phyloP scores from a whole-genome alignment of 2,888 invertebrate species.

The Temnothorax ravouxi region DNA sequence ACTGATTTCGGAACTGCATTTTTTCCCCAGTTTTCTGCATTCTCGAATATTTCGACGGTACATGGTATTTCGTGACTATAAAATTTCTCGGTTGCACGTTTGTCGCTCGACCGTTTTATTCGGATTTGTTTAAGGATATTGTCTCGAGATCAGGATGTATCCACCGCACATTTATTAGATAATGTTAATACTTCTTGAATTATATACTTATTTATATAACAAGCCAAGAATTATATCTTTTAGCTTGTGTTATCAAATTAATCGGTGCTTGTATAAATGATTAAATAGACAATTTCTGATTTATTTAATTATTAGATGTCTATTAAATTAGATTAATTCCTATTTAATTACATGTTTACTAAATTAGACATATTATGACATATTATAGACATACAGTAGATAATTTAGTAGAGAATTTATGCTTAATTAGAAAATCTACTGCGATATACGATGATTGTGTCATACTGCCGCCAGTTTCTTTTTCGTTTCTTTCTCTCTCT shows the following conservation, averaged over 20 bases:
- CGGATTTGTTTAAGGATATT: not conserved
- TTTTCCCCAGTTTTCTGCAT: constrained; percentile 9
- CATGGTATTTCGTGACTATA: not conserved
- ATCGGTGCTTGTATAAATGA: not conserved
- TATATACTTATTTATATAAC: too few species aligned
- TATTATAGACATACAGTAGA: too few species aligned
- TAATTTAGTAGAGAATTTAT: too few species aligned
- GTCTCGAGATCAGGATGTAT: not conserved
- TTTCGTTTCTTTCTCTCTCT: not conserved
- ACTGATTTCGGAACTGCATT: constrained; percentile 15
- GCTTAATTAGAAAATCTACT: not conserved
- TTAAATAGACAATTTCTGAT: not conserved
- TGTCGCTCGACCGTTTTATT: not conserved
- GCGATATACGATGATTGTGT: not conserved
- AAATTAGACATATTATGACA: not conserved
- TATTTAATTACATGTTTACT: not conserved
- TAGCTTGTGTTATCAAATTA: not conserved
- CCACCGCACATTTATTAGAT: not conserved
- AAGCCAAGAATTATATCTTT: not conserved
- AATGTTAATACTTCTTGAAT: too few species aligned
- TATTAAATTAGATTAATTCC: not conserved
- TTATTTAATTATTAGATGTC: not conserved
- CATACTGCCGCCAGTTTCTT: not conserved
- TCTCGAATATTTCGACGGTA: not conserved
- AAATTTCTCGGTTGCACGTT: not conserved